phyloP scores from a whole-genome alignment of 2,113 vertebrate genomes.

The Lophura nycthemera region DNA sequence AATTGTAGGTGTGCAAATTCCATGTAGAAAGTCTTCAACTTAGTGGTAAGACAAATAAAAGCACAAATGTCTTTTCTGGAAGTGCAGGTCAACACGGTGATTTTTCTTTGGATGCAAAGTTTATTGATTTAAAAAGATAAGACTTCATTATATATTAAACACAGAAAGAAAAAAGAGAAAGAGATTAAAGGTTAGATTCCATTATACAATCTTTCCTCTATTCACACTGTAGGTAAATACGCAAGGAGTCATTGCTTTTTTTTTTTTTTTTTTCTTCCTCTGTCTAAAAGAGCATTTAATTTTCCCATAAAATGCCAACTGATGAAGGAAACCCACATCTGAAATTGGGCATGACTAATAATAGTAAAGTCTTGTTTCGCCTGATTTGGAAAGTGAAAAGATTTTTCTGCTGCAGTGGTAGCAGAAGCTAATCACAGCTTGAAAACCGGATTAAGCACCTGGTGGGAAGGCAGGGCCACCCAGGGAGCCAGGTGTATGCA shows the following conservation, averaged over 20 bases:
- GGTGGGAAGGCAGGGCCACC: too few species aligned
- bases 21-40: conserved; percentile 42
- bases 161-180: not conserved
- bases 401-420: not conserved
- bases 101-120: not conserved
- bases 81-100: not conserved
- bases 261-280: not conserved
- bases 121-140: not conserved
- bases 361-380: not conserved
- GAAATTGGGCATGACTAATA: too few species aligned
- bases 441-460: too few species aligned
- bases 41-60: not conserved
- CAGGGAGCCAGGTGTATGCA: too few species aligned
- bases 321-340: too few species aligned
- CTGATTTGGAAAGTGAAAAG: not conserved
- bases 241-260: not conserved
- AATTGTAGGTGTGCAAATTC: conserved; percentile 25
- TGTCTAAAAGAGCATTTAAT: not conserved
- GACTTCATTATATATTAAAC: not conserved
- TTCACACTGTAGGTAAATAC: not conserved
- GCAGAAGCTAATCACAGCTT: too few species aligned
- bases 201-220: not conserved
- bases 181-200: not conserved
- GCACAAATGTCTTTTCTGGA: not conserved
- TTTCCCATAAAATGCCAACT: not conserved